Evolutionary conservation across 2,888 invertebrate genomes (phyloP).

Genomic region (Drosophila fungiperda): DNA sequence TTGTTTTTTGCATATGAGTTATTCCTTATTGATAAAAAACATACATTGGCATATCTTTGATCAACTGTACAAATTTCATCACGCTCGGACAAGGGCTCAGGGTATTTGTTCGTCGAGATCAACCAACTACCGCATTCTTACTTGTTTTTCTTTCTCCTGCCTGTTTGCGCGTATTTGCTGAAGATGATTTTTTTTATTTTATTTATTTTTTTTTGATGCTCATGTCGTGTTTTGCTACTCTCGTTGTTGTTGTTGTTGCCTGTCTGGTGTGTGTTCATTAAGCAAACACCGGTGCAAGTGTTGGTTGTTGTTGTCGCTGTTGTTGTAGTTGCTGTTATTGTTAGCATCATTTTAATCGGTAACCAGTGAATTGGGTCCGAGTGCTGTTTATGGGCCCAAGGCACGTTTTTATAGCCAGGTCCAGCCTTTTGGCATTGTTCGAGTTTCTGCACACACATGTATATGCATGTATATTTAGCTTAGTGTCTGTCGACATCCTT

Average conservation of each 20-base stretch:
- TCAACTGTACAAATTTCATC: too few relatives aligned
- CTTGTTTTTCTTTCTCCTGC: constrained; percentile 3
- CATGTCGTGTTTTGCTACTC: constrained; percentile 16
- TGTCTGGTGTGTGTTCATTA: constrained; percentile 53
- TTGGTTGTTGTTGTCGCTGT: constrained; percentile 34
- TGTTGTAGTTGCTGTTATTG: constrained; percentile 41
- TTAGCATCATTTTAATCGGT: constrained; percentile 63
- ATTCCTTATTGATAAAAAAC: not conserved
- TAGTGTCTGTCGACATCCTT: constrained; percentile 42
- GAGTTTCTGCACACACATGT: constrained; percentile 5
- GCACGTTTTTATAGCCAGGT: constrained; percentile 17
- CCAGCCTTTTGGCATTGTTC: constrained; percentile 47
- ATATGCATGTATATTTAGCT: constrained; percentile 9
- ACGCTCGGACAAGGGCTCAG: not conserved
- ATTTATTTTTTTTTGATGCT: constrained; percentile 31
- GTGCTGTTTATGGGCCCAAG: constrained; percentile 5
- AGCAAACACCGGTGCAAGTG: constrained; percentile 68
- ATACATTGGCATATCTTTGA: not conserved
- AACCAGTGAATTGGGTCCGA: constrained; percentile 42
- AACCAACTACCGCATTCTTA: not conserved
- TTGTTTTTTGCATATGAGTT: not conserved
- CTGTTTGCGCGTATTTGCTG: constrained; percentile 57
- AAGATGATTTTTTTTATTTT: constrained; percentile 62
- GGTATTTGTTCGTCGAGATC: constrained; percentile 6
- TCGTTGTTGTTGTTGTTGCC: constrained; percentile 17